Conservation (phyloP, 2,797 vertebrate species). For the Typhlichthys subterraneus region DNA sequence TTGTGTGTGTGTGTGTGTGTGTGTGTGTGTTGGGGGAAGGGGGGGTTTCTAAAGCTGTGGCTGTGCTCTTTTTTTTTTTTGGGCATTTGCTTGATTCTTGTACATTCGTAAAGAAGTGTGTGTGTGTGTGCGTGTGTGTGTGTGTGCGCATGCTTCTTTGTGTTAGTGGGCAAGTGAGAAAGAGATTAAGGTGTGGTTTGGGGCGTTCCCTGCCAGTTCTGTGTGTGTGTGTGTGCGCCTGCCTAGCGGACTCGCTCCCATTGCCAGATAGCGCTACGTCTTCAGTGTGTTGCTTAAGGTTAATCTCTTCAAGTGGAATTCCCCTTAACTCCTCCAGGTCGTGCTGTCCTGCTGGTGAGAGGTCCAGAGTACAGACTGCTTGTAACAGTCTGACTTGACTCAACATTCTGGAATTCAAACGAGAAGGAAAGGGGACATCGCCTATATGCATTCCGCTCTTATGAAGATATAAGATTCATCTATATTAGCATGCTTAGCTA, state of each 20-base stretch:
- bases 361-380: constrained; percentile 15
- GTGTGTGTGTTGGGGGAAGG: constrained; percentile 5
- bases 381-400: not conserved
- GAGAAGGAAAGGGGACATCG: constrained; percentile 6
- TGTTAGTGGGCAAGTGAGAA: constrained; percentile 15
- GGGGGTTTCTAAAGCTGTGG: constrained; percentile 32
- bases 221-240: constrained; percentile 58
- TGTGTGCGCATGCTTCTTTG: constrained; percentile 7
- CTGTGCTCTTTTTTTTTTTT: constrained; percentile 43
- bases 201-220: constrained; percentile 63
- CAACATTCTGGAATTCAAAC: not conserved
- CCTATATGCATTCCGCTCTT: not conserved
- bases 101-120: constrained; percentile 8
- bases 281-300: constrained; percentile 25
- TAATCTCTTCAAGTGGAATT: constrained; percentile 24
- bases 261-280: constrained; percentile 41
- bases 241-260: constrained; percentile 55
- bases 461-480: constrained; percentile 5
- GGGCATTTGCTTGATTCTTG: constrained; percentile 52
- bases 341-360: constrained; percentile 3
- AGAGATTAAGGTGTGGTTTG: constrained; percentile 72
- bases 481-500: constrained; percentile 14
- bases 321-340: constrained; percentile 1
- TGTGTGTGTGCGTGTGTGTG: constrained; percentile 19
- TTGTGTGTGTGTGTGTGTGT: constrained; percentile 14